Base-by-base conservation (phyloP, 1,140 invertebrate genomes). In the Proctacanthus coquilletti region DNA sequence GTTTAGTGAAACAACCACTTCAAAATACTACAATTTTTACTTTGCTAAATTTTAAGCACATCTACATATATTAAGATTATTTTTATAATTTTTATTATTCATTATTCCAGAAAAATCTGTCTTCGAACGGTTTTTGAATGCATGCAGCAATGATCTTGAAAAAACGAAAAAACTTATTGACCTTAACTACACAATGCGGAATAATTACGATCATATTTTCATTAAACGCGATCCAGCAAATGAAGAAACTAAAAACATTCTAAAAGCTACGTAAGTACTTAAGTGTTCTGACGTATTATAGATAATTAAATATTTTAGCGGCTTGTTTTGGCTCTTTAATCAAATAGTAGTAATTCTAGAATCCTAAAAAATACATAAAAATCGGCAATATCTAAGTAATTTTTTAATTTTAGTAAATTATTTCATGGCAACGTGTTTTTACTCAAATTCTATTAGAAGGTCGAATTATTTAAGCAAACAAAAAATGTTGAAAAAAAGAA, bases 181-280 rank as follows among this genome's bases (percentile, higher is more conserved):
- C 41, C 47, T 70, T 32, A 78, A 76, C 55, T 80, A 72, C 46
- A 73, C 64, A 10, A 54, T 78, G 36, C 63, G 75, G 4, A 65
- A 66, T 6, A 71, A 66, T 40, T 63, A 68, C 14, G 70, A 74
- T 0, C 72, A 80, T 49, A 62, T 80, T 35, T 80, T 80, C 45
- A 56, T 56, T 32, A 66, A 75, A 20, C 60, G 75, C 29, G 74
- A 80, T 56, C 68, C 72, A 4, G 52, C 62, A 34, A 56, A 67
- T 2, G 56, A 63, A 18, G 63, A 62, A 46, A 68, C 73, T n/a
- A 56, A 64, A 48, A 58, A 68, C 18, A 60, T 66, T 2, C 63
- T 72, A 31, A 52, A 65, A 39, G 56, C 65, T 21, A 64, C 68
- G 72, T 74, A 60, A 60, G 56, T 42, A n/a, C 0, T 20, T 5